Evolutionary conservation across 1,140 invertebrate genomes (phyloP).

Genomic region (Hypsibius dujardini): DNA sequence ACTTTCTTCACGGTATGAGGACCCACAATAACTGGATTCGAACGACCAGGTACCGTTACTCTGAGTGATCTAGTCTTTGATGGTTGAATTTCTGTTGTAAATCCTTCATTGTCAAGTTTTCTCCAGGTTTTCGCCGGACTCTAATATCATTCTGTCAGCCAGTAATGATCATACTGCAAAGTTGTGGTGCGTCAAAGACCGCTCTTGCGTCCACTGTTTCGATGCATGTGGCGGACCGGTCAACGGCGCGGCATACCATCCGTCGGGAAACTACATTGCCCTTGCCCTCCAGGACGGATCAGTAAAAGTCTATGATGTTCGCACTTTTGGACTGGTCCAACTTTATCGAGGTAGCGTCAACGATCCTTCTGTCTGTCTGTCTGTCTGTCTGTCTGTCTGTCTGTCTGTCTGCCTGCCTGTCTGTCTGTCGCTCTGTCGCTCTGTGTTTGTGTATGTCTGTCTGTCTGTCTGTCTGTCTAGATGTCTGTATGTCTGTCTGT

Average conservation of each 20-base stretch:
- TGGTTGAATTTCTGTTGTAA: background rate
- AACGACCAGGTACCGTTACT: background rate
- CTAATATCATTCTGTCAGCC: background rate
- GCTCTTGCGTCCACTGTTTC: background rate
- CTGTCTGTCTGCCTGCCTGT: too few relatives aligned
- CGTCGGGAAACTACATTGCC: constrained; percentile 11
- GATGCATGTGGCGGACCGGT: background rate
- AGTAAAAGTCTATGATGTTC: constrained; percentile 14
- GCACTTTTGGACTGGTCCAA: background rate
- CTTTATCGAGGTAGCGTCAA: constrained; percentile 16
- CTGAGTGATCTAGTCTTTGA: background rate
- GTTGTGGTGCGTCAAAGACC: background rate
- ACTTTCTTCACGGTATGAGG: background rate
- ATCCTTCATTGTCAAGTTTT: background rate
- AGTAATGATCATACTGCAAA: constrained; percentile 10
- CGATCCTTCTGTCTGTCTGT: too few relatives aligned
- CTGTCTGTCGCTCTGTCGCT: too few relatives aligned
- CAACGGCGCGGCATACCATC: background rate
- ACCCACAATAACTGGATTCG: constrained; percentile 11
- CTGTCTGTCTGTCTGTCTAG: too few relatives aligned
- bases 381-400: too few relatives aligned
- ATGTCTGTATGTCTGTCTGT: too few relatives aligned
- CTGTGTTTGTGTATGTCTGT: too few relatives aligned
- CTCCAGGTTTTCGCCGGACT: constrained; percentile 16
- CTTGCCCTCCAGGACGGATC: background rate